Percentiles rank a stretch among this genome's conserved stretches.
phyloP scores from a whole-genome alignment of 2,888 invertebrate species.

The Kryphioiulus occultus region DNA sequence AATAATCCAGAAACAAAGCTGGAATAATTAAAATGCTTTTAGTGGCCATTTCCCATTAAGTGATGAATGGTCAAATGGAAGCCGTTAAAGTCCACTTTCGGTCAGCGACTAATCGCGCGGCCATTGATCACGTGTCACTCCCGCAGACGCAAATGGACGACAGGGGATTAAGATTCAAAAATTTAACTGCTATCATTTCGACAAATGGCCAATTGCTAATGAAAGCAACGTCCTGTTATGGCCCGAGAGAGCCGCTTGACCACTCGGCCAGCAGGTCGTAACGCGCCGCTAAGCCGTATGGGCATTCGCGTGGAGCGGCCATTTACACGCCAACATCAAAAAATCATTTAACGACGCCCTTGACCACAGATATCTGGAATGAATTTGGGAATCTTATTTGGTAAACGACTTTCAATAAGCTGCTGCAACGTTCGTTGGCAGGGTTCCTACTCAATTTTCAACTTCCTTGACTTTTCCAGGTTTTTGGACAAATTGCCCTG shows the following conservation, averaged over 20 bases:
- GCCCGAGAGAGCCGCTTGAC: not conserved
- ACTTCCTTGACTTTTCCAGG: too few species aligned
- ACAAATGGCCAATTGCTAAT: not conserved
- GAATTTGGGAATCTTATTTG: too few species aligned
- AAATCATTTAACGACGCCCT: not conserved
- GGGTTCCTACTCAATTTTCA: too few species aligned
- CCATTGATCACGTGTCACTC: not conserved
- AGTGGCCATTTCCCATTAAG: slow-evolving; percentile 7
- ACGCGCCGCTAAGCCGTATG: not conserved
- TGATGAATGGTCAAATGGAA: not conserved
- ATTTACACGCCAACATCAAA: not conserved
- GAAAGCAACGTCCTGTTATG: not conserved
- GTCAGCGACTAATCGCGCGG: not conserved
- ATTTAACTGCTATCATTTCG: not conserved
- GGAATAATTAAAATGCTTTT: slow-evolving; percentile 17
- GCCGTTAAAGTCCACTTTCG: not conserved
- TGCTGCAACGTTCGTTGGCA: too few species aligned
- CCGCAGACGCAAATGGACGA: not conserved
- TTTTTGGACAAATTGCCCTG: too few species aligned
- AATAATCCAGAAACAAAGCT: not conserved
- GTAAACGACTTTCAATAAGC: too few species aligned
- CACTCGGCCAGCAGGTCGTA: not conserved
- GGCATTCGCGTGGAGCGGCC: not conserved
- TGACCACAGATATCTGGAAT: too few species aligned
- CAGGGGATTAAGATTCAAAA: not conserved